Conservation (phyloP, 1,140 invertebrate species). For the Rhizoglyphus robini region DNA sequence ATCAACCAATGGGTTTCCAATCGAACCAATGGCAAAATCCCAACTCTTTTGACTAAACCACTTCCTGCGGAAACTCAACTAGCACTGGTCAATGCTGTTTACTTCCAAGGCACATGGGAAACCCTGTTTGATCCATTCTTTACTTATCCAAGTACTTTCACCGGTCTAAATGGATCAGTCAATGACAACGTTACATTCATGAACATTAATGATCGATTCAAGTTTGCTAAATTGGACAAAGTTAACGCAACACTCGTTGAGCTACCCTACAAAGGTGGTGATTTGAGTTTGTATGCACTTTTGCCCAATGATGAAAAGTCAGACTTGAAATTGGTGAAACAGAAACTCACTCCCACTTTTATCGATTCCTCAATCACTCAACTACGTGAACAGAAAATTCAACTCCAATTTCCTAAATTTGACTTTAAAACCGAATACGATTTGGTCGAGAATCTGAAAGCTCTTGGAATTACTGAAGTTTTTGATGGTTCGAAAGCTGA, state of each 20-base stretch:
- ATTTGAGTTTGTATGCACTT: neutral
- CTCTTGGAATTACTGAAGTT: neutral
- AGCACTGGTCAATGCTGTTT: constrained; percentile 58
- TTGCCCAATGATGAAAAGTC: neutral
- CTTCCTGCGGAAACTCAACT: constrained; percentile 42
- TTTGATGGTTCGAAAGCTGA: neutral
- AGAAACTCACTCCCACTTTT: neutral
- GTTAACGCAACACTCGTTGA: neutral
- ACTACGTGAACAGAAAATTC: neutral
- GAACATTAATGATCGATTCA: neutral
- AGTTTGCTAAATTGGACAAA: neutral
- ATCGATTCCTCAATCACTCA: neutral
- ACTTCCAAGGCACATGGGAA: constrained; percentile 62
- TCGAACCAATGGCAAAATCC: constrained; percentile 55
- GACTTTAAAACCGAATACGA: neutral
- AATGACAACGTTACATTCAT: neutral
- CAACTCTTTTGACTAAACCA: constrained; percentile 39
- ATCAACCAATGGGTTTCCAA: constrained; percentile 44
- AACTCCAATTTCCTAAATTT: neutral
- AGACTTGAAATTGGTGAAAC: neutral
- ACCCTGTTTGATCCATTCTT: constrained; percentile 44
- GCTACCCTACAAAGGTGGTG: neutral
- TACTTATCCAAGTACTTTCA: constrained; percentile 34
- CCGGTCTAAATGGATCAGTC: neutral
- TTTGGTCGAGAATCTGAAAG: neutral